A percentile compares a stretch with the other conserved stretches of the same genome.
phyloP scores from a whole-genome alignment of 2,888 invertebrate genomes.

The Lycia hirtaria region DNA sequence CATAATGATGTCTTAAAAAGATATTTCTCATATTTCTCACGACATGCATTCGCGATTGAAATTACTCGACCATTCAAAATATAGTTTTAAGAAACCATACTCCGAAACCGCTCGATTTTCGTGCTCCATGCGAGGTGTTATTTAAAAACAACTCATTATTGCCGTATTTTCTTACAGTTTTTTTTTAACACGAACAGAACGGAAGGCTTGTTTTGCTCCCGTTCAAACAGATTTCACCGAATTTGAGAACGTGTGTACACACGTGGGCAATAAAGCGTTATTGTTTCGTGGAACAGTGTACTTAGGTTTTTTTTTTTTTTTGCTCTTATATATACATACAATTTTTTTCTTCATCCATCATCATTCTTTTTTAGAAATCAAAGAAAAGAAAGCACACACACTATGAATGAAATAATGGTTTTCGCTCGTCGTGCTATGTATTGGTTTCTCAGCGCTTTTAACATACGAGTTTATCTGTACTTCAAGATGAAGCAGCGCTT shows the following conservation, averaged over 20 bases:
- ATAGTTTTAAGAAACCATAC: background rate
- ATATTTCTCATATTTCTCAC: background rate
- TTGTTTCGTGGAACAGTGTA: slow-evolving; percentile 1
- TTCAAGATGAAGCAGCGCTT: too few relatives aligned
- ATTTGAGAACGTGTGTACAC: slow-evolving; percentile 50
- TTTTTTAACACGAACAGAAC: slow-evolving; percentile 33
- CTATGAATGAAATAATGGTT: too few relatives aligned
- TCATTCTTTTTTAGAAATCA: too few relatives aligned
- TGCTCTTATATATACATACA: too few relatives aligned
- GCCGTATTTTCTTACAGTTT: slow-evolving; percentile 27
- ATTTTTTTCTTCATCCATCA: too few relatives aligned
- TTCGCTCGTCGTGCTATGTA: too few relatives aligned
- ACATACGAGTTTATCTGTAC: too few relatives aligned
- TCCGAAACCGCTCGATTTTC: slow-evolving; percentile 7
- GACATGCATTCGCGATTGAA: background rate
- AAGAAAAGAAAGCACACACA: too few relatives aligned
- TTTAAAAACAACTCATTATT: slow-evolving; percentile 26
- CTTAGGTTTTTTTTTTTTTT: too few relatives aligned
- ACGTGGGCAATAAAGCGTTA: background rate
- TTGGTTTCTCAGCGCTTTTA: too few relatives aligned
- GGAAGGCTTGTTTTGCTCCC: slow-evolving; percentile 38
- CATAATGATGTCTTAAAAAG: background rate
- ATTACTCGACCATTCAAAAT: background rate
- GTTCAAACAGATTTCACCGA: slow-evolving; percentile 46
- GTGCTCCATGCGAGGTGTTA: slow-evolving; percentile 10